These are phyloP conservation scores for Sebastes melanostomus DNA, from an alignment of 2,797 vertebrate species.

Conservation along the genomic window DNA sequence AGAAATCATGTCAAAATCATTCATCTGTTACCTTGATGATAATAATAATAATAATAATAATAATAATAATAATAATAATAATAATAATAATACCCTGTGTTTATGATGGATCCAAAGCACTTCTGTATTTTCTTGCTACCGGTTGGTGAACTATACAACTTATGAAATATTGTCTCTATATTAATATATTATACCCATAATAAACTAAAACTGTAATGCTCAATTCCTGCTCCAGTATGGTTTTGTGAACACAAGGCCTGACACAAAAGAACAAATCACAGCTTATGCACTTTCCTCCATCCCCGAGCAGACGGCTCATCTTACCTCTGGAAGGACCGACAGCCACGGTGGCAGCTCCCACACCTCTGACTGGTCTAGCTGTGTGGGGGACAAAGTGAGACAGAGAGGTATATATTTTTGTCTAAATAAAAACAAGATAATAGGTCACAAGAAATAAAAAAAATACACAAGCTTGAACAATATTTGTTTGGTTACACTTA, in stretches of 20 bases:
- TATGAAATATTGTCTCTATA: neutral
- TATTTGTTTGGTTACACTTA: neutral
- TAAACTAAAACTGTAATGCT: neutral
- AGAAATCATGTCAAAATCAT: neutral
- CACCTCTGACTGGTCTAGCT: conserved; percentile 63
- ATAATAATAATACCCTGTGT: too few relatives aligned
- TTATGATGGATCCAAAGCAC: neutral
- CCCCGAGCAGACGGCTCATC: neutral
- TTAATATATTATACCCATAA: neutral
- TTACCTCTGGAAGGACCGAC: conserved; percentile 77
- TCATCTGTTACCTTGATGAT: neutral
- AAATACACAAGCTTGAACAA: fast-evolving
- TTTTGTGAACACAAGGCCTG: neutral
- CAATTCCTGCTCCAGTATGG: neutral
- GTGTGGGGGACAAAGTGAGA: neutral
- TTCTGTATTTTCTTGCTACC: neutral
- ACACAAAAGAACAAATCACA: neutral
- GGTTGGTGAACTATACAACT: neutral
- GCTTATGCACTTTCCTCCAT: neutral
- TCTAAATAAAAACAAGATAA: neutral
- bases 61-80: too few relatives aligned
- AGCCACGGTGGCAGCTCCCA: conserved; percentile 78
- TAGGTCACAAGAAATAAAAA: neutral
- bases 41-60: too few relatives aligned
- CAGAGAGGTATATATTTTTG: neutral